These are phyloP conservation scores for Myripristis murdjan DNA, from an alignment of 2,797 vertebrate genomes.

Conservation along the genomic window DNA sequence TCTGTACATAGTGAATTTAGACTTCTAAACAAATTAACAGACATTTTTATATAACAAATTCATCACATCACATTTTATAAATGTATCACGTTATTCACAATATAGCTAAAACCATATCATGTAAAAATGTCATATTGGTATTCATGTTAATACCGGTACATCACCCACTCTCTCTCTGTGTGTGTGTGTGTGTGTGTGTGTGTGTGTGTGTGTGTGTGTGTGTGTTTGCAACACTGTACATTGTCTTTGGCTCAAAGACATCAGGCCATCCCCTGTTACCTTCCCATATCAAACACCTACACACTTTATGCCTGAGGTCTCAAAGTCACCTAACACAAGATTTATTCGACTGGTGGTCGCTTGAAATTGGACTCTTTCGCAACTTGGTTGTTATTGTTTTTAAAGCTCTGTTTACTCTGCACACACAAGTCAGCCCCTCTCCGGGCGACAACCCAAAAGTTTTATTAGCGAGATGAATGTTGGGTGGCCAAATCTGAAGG, in stretches of 20 bases:
- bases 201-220: neutral
- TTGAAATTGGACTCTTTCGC: slow-evolving; percentile 59
- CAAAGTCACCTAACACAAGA: slow-evolving; percentile 58
- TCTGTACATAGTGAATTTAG: too few relatives aligned
- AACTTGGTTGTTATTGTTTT: slow-evolving; percentile 76
- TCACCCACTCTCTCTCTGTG: too few relatives aligned
- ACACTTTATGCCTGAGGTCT: slow-evolving; percentile 40
- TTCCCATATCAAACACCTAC: slow-evolving; percentile 48
- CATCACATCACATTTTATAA: too few relatives aligned
- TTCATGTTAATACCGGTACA: too few relatives aligned
- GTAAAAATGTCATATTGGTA: too few relatives aligned
- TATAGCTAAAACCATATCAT: too few relatives aligned
- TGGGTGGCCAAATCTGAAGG: slow-evolving; percentile 73
- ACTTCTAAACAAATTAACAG: too few relatives aligned
- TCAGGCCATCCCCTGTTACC: slow-evolving; percentile 14
- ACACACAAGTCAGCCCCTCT: slow-evolving; percentile 49
- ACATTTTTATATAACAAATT: too few relatives aligned
- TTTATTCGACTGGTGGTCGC: slow-evolving; percentile 58
- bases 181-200: neutral
- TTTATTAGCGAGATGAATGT: slow-evolving; percentile 72
- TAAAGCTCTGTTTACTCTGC: slow-evolving; percentile 77
- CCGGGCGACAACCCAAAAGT: slow-evolving; percentile 69
- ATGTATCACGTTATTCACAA: too few relatives aligned
- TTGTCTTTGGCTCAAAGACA: slow-evolving; percentile 2
- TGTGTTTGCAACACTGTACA: neutral